These are phyloP conservation scores for Redunca redunca DNA, from an alignment of 2,113 vertebrate genomes.

Conservation along the genomic window DNA sequence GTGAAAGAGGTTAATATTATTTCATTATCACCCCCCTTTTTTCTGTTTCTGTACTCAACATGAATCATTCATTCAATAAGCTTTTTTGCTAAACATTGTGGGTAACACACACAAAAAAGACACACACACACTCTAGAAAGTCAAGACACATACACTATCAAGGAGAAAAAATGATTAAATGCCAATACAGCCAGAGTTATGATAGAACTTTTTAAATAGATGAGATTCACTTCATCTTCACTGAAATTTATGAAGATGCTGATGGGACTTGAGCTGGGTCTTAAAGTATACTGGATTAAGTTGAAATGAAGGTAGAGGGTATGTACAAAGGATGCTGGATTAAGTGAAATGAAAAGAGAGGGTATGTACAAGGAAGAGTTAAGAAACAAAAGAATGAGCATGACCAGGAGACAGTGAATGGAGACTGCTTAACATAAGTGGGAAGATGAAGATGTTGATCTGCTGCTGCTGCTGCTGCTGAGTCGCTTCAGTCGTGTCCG, in stretches of 20 bases:
- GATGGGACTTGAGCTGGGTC: background rate
- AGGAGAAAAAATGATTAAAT: background rate
- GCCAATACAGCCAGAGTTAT: background rate
- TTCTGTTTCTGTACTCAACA: background rate
- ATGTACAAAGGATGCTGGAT: background rate
- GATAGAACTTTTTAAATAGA: background rate
- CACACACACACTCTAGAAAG: background rate
- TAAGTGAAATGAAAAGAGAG: background rate
- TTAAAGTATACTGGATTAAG: background rate
- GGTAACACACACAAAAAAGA: background rate
- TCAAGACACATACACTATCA: background rate
- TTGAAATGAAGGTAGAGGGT: background rate
- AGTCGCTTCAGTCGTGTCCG: no score
- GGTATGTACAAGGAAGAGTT: background rate
- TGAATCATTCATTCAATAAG: background rate
- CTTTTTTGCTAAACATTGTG: conserved; percentile 21
- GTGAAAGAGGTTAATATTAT: background rate
- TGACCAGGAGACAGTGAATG: background rate
- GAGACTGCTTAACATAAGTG: background rate
- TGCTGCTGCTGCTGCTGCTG: no score
- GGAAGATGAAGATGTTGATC: background rate
- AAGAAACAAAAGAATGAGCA: background rate
- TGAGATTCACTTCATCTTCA: background rate
- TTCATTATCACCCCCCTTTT: background rate
- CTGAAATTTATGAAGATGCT: background rate